A percentile compares a stretch with the other conserved stretches of the same genome.
These are phyloP conservation scores for Rhyzopertha dominica DNA, from an alignment of 1,140 invertebrate species.

Conservation along the genomic window DNA sequence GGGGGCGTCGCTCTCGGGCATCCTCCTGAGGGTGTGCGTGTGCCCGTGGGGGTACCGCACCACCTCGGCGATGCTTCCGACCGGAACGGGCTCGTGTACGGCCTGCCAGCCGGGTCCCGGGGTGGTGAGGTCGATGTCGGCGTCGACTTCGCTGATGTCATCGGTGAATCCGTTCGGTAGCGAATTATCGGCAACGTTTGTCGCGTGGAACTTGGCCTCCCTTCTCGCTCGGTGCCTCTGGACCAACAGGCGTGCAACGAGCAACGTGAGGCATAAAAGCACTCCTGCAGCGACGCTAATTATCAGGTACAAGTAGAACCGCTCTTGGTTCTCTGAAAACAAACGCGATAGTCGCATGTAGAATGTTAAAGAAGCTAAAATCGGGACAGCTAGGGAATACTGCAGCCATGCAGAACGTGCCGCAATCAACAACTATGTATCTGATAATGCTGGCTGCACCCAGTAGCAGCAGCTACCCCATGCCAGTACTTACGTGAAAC, in stretches of 20 bases:
- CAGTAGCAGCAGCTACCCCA: no score
- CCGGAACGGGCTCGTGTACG: slow-evolving; percentile 24
- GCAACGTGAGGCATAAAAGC: slow-evolving; percentile 60
- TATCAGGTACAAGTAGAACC: slow-evolving; percentile 71
- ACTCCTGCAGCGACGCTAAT: slow-evolving; percentile 64
- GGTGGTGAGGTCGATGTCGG: slow-evolving; percentile 63
- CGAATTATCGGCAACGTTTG: slow-evolving; percentile 53
- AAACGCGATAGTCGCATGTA: no score
- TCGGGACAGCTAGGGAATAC: no score
- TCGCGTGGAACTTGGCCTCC: slow-evolving; percentile 52
- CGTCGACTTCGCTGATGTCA: slow-evolving; percentile 67
- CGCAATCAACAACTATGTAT: no score
- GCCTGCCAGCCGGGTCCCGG: slow-evolving; percentile 44
- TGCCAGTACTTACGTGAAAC: slow-evolving; percentile 49
- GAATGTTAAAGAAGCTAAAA: no score
- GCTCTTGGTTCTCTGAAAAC: slow-evolving; percentile 68
- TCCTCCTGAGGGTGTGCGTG: slow-evolving; percentile 28
- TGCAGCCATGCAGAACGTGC: no score
- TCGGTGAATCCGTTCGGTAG: slow-evolving; percentile 66
- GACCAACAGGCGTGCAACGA: slow-evolving; percentile 61
- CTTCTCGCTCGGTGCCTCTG: slow-evolving; percentile 55
- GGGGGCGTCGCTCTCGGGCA: slow-evolving; percentile 19
- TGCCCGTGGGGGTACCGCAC: slow-evolving; percentile 38
- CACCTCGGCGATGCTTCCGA: slow-evolving; percentile 38
- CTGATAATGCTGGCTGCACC: no score